Evolutionary conservation across 2,113 vertebrate genomes (phyloP).

Genomic region (Camelus bactrianus): DNA sequence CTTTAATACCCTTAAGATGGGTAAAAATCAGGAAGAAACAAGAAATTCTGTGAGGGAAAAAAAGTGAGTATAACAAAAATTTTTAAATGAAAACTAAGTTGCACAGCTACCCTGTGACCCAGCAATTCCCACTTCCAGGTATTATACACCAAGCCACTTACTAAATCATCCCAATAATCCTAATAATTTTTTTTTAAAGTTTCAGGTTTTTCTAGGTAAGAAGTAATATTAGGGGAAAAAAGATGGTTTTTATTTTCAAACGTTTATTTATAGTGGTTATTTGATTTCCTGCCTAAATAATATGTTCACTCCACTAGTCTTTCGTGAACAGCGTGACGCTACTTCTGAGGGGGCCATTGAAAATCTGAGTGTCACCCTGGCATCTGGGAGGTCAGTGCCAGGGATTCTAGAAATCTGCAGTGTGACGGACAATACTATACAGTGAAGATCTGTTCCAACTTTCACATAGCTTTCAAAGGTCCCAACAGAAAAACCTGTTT

Average conservation of each 20-base stretch:
- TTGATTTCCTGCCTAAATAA: not conserved
- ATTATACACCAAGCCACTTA: not conserved
- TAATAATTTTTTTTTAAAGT: not conserved
- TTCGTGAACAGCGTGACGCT: not conserved
- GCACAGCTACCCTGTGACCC: not conserved
- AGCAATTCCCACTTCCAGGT: not conserved
- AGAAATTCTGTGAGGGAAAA: not conserved
- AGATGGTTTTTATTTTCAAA: not conserved
- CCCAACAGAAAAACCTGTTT: not conserved
- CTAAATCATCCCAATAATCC: conserved; percentile 26
- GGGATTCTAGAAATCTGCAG: not conserved
- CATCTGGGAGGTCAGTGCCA: not conserved
- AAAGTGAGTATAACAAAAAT: not conserved
- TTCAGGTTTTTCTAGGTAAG: not conserved
- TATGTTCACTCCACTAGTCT: not conserved
- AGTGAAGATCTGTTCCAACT: not conserved
- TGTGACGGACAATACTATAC: not conserved
- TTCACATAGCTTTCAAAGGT: conserved; percentile 9
- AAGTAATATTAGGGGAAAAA: conserved; percentile 10
- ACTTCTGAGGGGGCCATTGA: not conserved
- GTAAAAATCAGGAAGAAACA: not conserved
- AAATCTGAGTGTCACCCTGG: not conserved
- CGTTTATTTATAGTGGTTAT: not conserved
- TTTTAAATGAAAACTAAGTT: conserved; percentile 28
- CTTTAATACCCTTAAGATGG: not conserved